Evolutionary conservation across 1,140 invertebrate species (phyloP).

Genomic region (Camponotus floridanus): DNA sequence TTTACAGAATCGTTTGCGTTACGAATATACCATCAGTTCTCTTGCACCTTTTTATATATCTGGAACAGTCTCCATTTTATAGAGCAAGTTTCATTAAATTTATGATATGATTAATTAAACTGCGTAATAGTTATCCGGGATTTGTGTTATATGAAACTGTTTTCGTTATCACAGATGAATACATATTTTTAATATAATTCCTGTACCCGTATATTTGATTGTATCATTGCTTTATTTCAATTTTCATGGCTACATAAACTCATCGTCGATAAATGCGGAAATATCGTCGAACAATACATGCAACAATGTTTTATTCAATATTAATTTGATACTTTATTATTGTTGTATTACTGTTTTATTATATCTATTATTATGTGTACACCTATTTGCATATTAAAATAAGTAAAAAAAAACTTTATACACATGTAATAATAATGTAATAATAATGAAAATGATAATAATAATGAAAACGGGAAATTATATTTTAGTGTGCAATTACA

Average conservation of each 20-base stretch:
- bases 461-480: background rate
- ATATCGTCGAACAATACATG: background rate
- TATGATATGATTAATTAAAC: background rate
- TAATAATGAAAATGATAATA: background rate
- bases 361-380: background rate
- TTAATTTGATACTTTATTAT: constrained; percentile 9
- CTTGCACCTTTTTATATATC: background rate
- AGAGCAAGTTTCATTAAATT: background rate
- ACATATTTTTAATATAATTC: background rate
- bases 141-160: background rate
- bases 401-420: background rate
- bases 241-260: background rate
- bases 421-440: background rate
- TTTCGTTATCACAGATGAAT: background rate
- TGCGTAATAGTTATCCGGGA: background rate
- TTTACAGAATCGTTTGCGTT: background rate
- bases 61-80: background rate
- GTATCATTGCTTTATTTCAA: background rate
- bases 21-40: background rate
- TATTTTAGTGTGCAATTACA: background rate
- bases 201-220: background rate
- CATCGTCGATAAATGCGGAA: constrained; percentile 9
- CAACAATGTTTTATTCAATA: background rate
- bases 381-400: background rate
- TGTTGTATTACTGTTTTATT: constrained; percentile 1